Evolutionary conservation across 1,140 invertebrate species (phyloP).

Genomic region (Cecropterus lyciades): DNA sequence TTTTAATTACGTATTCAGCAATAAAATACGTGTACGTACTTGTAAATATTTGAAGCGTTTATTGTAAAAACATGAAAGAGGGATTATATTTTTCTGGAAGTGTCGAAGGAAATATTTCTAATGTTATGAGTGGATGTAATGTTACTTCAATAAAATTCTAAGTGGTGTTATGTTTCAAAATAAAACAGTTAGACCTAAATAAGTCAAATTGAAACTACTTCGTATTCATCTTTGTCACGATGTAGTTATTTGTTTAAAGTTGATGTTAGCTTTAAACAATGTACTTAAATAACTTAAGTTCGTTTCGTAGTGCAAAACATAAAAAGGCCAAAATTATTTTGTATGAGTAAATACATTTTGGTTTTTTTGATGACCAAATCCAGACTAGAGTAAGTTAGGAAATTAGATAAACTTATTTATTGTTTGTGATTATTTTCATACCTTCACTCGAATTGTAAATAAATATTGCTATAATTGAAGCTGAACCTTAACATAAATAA

Average conservation of each 20-base stretch:
- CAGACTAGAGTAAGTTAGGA: conserved; percentile 65
- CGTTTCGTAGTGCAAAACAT: conserved; percentile 51
- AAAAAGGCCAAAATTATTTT: conserved; percentile 67
- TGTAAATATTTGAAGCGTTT: conserved; percentile 78
- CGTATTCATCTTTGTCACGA: conserved; percentile 45
- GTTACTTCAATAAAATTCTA: conserved; percentile 48
- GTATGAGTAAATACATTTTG: conserved; percentile 58
- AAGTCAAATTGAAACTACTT: conserved; percentile 34
- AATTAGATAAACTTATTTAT: conserved; percentile 75
- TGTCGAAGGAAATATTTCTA: conserved; percentile 66
- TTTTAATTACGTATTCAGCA: conserved; percentile 74
- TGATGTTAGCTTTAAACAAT: conserved; percentile 68
- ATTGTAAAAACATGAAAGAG: conserved; percentile 78
- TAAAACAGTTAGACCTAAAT: conserved; percentile 38
- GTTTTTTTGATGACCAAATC: conserved; percentile 74
- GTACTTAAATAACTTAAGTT: conserved; percentile 70
- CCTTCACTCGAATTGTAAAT: conserved; percentile 79
- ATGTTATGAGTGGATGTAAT: conserved; percentile 57
- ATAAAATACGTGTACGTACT: conserved; percentile 75
- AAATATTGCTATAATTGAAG: conserved; percentile 77
- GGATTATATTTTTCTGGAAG: conserved; percentile 80
- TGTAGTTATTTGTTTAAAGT: conserved; percentile 61
- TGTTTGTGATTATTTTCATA: conserved; percentile 76
- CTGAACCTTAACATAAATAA: conserved; percentile 81
- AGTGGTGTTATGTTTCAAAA: conserved; percentile 41